Conservation (phyloP, 2,888 invertebrate species). For the Ashinkailepas kermadecensis region DNA sequence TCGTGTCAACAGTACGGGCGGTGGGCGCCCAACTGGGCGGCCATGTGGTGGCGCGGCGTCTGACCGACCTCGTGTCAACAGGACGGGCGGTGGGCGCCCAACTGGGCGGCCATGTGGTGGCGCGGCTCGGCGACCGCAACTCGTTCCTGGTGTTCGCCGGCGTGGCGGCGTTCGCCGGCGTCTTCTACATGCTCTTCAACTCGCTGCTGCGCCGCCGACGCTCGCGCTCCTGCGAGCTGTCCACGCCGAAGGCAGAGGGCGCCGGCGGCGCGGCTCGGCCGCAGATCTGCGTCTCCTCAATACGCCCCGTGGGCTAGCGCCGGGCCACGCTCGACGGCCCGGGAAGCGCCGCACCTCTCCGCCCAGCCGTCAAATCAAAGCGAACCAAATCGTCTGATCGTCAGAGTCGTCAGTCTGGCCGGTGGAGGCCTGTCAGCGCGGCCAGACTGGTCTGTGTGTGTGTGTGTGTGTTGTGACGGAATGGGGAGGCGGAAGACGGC, state of each 20-base stretch:
- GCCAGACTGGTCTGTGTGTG: too few relatives aligned
- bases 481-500: too few relatives aligned
- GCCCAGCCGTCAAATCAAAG: background rate
- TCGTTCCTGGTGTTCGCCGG: conserved; percentile 15
- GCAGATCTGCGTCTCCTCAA: too few relatives aligned
- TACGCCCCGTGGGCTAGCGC: background rate
- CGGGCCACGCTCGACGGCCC: background rate
- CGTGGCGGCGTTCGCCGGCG: background rate
- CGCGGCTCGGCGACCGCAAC: background rate
- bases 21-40: too few relatives aligned
- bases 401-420: too few relatives aligned
- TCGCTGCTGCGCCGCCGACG: background rate
- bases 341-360: background rate
- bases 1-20: too few relatives aligned
- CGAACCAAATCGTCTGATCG: too few relatives aligned
- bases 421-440: too few relatives aligned
- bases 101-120: background rate
- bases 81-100: conserved; percentile 6
- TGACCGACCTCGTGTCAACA: background rate
- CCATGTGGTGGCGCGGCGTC: background rate
- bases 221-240: background rate
- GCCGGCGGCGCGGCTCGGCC: too few relatives aligned
- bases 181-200: background rate
- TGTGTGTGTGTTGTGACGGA: too few relatives aligned
- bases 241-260: background rate